phyloP scores from a whole-genome alignment of 1,140 invertebrate genomes.

The Babylonia areolata region DNA sequence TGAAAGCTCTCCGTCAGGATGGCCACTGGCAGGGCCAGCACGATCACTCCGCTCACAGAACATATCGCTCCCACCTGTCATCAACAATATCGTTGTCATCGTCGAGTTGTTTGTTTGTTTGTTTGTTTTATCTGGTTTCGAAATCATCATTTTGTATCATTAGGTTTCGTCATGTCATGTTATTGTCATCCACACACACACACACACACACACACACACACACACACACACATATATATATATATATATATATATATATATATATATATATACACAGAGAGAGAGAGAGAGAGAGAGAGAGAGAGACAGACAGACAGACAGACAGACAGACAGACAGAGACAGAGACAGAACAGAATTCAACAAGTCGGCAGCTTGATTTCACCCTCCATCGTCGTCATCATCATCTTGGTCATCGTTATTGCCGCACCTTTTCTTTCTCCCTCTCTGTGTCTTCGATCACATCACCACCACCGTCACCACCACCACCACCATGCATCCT shows the following conservation, averaged over 20 bases:
- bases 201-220: too few relatives aligned
- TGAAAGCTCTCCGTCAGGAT: constrained; percentile 92
- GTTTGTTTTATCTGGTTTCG: background rate
- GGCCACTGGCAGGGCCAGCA: constrained; percentile 91
- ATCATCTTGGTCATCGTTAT: too few relatives aligned
- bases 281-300: constrained; percentile 16
- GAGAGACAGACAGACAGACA: background rate
- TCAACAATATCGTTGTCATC: background rate
- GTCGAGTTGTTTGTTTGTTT: background rate
- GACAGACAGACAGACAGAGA: background rate
- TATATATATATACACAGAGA: too few relatives aligned
- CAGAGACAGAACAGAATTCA: background rate
- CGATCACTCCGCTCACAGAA: constrained; percentile 89
- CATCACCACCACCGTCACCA: background rate
- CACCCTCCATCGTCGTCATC: background rate
- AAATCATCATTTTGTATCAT: background rate
- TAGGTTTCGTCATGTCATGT: background rate
- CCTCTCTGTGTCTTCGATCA: too few relatives aligned
- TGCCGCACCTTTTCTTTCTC: too few relatives aligned
- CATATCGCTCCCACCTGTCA: constrained; percentile 86
- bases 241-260: too few relatives aligned
- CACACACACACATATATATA: too few relatives aligned
- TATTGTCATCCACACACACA: too few relatives aligned
- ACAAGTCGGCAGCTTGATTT: too few relatives aligned
- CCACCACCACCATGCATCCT: background rate